phyloP scores from a whole-genome alignment of 53 echinoderm and acorn worm genomes.

The Echinometra lucunter region DNA sequence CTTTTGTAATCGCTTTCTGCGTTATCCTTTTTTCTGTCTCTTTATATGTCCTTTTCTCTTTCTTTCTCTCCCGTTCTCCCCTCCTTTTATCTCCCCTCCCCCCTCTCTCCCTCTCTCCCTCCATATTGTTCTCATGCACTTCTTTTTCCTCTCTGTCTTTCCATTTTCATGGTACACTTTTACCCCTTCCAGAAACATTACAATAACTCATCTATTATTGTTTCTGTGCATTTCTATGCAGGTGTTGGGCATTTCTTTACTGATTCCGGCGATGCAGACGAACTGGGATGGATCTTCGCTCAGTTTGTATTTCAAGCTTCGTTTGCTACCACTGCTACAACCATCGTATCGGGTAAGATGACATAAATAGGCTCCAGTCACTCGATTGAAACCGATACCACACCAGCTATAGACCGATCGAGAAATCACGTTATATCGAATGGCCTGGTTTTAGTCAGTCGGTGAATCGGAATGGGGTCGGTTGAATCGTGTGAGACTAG shows the following conservation, averaged over 20 bases:
- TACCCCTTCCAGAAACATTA: not conserved
- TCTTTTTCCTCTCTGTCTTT: not conserved
- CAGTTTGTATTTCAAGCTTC: constrained; percentile 98
- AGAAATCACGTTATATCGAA: too few species aligned
- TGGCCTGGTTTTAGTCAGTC: too few species aligned
- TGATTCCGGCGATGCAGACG: constrained; percentile 82
- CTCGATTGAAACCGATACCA: too few species aligned
- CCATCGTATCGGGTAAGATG: constrained; percentile 83
- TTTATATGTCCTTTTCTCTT: not conserved
- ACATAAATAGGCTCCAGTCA: too few species aligned
- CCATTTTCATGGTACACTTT: not conserved
- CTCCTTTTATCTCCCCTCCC: not conserved
- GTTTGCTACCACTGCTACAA: constrained; percentile 97
- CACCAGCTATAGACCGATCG: too few species aligned
- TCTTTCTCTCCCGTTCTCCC: not conserved
- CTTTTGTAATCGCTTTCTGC: not conserved
- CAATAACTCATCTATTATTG: not conserved
- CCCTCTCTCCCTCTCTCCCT: not conserved
- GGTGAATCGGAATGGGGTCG: too few species aligned
- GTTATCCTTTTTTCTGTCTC: not conserved
- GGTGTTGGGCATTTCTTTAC: constrained; percentile 96
- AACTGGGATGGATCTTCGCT: constrained; percentile 94
- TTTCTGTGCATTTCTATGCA: constrained; percentile 1
- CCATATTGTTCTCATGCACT: not conserved
- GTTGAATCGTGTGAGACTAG: too few species aligned